Percentiles rank a stretch among this genome's conserved stretches.
These are phyloP conservation scores for Ormyrus thymus DNA, from an alignment of 2,888 invertebrate species.

Conservation along the genomic window DNA sequence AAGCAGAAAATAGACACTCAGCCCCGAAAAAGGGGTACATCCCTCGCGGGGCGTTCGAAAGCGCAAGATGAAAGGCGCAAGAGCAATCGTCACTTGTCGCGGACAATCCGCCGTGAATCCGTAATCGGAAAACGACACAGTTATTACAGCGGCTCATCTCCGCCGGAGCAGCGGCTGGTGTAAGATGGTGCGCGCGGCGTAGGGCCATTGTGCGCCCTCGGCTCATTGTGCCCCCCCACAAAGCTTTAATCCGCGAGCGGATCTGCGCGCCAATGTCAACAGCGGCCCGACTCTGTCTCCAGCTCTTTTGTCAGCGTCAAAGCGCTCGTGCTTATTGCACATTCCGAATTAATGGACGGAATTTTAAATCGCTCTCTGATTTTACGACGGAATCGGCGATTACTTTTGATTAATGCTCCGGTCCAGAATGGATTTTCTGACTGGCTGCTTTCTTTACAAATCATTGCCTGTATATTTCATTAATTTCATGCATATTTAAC, in stretches of 20 bases:
- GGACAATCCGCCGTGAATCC: conserved; percentile 58
- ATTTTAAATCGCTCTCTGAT: no score
- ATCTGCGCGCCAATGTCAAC: conserved; percentile 68
- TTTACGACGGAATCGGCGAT: no score
- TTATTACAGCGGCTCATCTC: conserved; percentile 62
- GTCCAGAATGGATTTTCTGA: no score
- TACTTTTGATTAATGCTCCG: no score
- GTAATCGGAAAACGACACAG: conserved; percentile 66
- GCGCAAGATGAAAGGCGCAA: conserved; percentile 38
- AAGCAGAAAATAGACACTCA: no score
- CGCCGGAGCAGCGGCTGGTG: conserved; percentile 53
- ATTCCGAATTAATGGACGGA: no score
- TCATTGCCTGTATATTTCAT: no score
- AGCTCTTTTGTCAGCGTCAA: conserved; percentile 24
- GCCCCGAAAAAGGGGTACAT: no score
- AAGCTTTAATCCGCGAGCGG: conserved; percentile 73
- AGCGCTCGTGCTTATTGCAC: background rate
- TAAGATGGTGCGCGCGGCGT: background rate
- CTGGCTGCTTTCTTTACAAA: no score
- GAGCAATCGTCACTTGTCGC: conserved; percentile 40
- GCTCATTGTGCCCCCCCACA: conserved; percentile 68
- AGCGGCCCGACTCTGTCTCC: conserved; percentile 27
- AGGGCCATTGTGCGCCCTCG: conserved; percentile 24
- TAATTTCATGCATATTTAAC: no score
- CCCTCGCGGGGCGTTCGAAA: no score